phyloP scores from a whole-genome alignment of 2,888 invertebrate species.

The Hypolimnas misippus region DNA sequence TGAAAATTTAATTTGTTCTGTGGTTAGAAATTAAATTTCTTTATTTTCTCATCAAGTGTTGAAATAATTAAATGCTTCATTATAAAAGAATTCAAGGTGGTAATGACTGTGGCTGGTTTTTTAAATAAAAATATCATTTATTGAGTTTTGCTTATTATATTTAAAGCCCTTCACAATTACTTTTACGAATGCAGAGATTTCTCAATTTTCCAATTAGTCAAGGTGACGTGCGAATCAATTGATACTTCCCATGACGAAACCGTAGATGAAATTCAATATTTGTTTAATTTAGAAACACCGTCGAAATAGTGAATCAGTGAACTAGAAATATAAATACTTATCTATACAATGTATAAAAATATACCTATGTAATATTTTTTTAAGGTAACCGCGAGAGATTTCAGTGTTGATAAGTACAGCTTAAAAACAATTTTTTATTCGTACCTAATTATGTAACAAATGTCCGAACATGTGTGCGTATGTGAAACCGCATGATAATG shows the following conservation, averaged over 20 bases:
- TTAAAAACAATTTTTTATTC: too few species aligned
- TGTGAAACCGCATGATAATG: too few species aligned
- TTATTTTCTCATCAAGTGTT: not conserved
- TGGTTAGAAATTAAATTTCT: not conserved
- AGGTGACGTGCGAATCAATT: conserved; percentile 32
- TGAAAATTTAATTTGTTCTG: not conserved
- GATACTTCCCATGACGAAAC: conserved; percentile 35
- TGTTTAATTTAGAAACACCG: conserved; percentile 21
- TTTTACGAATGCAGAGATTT: conserved; percentile 22
- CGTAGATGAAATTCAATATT: conserved; percentile 28
- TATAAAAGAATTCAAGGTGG: not conserved
- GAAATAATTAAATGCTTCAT: not conserved
- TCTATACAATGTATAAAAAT: not conserved
- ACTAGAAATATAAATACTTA: not conserved
- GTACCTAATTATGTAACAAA: too few species aligned
- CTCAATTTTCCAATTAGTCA: conserved; percentile 28
- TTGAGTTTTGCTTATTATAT: conserved; percentile 22
- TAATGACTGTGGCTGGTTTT: conserved; percentile 18
- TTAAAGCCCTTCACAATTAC: conserved; percentile 27
- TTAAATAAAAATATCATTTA: conserved; percentile 10
- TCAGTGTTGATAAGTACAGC: too few species aligned
- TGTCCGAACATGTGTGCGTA: too few species aligned
- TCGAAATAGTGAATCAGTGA: conserved; percentile 9
- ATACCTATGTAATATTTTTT: conserved; percentile 6
- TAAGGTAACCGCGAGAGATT: too few species aligned